Evolutionary conservation across 2,113 vertebrate genomes (phyloP).

Genomic region (Nerophis lumbriciformis): DNA sequence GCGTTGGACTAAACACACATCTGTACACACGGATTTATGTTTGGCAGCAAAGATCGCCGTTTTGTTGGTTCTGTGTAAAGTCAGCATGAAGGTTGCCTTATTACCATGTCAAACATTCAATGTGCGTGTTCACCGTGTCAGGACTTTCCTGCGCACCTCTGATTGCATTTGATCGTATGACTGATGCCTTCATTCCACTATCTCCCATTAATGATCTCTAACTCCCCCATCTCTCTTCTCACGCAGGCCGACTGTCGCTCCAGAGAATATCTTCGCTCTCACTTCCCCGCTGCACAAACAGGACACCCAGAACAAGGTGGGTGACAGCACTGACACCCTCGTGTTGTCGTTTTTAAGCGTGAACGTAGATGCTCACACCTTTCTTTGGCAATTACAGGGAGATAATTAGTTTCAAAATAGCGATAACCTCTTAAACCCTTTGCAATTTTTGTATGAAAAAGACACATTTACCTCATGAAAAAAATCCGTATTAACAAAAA

Average conservation of each 20-base stretch:
- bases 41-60: constrained; percentile 16
- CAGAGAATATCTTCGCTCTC: constrained; percentile 78
- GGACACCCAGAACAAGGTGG: constrained; percentile 38
- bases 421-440: constrained; percentile 1
- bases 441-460: no score
- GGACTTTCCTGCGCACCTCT: constrained; percentile 4
- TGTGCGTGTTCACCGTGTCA: not conserved
- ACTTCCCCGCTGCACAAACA: constrained; percentile 50
- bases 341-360: constrained; percentile 4
- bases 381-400: constrained; percentile 11
- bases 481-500: no score
- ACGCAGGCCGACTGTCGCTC: constrained; percentile 84
- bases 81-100: constrained; percentile 17
- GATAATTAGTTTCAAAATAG: constrained; percentile 43
- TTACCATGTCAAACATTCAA: constrained; percentile 24
- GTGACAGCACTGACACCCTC: constrained; percentile 19
- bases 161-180: constrained; percentile 7
- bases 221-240: not conserved
- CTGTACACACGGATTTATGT: constrained; percentile 11
- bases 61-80: constrained; percentile 14
- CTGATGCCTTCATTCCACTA: not conserved
- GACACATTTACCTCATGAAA: no score
- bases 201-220: constrained; percentile 1
- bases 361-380: not conserved
- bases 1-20: constrained; percentile 3